phyloP scores from a whole-genome alignment of 1,140 invertebrate genomes.

The Drosophila quadrilineata region DNA sequence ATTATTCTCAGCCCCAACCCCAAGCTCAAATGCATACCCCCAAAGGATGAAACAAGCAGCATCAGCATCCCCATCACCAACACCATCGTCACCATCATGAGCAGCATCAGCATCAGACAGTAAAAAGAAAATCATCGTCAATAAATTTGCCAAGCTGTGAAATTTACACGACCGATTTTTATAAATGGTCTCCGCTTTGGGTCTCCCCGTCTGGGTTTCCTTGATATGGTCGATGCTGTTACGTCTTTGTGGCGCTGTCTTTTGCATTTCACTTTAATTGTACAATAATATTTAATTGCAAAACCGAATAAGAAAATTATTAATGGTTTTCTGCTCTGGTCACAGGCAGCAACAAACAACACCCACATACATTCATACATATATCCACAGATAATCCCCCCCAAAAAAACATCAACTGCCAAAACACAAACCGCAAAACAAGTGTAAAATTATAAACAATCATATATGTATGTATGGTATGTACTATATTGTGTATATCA shows the following conservation, averaged over 20 bases:
- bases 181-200: constrained; percentile 54
- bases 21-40: neutral
- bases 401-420: constrained; percentile 26
- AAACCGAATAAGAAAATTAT: constrained; percentile 55
- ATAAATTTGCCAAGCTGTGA: constrained; percentile 59
- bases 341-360: constrained; percentile 8
- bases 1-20: neutral
- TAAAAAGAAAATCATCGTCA: constrained; percentile 52
- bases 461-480: too few relatives aligned
- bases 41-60: too few relatives aligned
- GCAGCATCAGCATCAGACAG: neutral
- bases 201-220: too few relatives aligned
- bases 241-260: constrained; percentile 58
- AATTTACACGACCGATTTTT: constrained; percentile 44
- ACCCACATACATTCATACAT: constrained; percentile 21
- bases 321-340: constrained; percentile 37
- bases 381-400: constrained; percentile 50
- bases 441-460: constrained; percentile 56
- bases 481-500: too few relatives aligned
- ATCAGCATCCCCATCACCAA: neutral
- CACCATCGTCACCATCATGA: too few relatives aligned
- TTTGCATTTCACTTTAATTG: constrained; percentile 61
- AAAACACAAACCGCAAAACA: constrained; percentile 50
- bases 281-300: constrained; percentile 77
- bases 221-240: too few relatives aligned